These are phyloP conservation scores for Nothoprocta perdicaria DNA, from an alignment of 2,113 vertebrate genomes.

Conservation along the genomic window DNA sequence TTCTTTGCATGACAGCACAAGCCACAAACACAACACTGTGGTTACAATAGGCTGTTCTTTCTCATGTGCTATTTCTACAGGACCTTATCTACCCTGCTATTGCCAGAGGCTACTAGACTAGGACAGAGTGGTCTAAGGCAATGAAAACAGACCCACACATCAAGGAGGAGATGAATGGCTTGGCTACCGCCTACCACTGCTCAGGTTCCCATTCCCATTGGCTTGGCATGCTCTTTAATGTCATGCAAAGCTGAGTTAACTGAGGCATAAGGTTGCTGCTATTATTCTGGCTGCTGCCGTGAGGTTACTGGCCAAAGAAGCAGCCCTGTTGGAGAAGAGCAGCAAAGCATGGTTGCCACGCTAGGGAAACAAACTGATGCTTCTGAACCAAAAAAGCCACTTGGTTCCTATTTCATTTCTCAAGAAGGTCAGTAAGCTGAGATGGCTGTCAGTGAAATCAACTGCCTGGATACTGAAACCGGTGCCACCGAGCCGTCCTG, in stretches of 20 bases:
- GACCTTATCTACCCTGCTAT: not conserved
- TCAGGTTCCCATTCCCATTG: not conserved
- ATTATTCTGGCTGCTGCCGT: constrained; percentile 2
- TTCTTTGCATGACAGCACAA: not conserved
- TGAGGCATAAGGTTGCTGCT: constrained; percentile 15
- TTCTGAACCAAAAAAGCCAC: not conserved
- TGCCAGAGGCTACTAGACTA: not conserved
- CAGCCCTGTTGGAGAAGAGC: constrained; percentile 13
- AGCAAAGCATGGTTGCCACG: not conserved
- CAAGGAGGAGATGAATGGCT: constrained; percentile 17
- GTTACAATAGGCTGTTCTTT: not conserved
- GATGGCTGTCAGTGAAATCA: not conserved
- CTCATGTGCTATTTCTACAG: not conserved
- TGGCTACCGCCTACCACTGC: not conserved
- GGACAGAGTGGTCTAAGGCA: not conserved
- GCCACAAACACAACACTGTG: not conserved
- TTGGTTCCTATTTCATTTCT: not conserved
- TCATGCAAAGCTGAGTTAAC: constrained; percentile 43
- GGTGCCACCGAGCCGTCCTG: not conserved
- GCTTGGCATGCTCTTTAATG: not conserved
- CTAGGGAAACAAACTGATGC: not conserved
- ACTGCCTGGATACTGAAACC: not conserved
- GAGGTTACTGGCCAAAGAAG: constrained; percentile 16
- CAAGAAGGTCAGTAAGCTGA: not conserved
- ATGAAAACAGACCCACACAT: constrained; percentile 46